Conservation (phyloP, 2,797 vertebrate species). For the Gambelia wislizenii region DNA sequence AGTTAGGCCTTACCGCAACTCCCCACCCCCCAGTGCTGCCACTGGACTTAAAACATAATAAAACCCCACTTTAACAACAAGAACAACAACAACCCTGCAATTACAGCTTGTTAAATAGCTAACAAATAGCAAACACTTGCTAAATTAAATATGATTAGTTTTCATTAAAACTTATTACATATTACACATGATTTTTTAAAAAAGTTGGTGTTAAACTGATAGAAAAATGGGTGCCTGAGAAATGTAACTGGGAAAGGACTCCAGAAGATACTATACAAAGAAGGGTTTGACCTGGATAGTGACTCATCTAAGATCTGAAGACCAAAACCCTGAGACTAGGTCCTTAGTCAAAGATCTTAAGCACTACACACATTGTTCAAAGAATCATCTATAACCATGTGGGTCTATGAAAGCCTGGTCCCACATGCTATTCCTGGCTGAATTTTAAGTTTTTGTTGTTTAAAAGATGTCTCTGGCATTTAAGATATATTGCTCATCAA, state of each 20-base stretch:
- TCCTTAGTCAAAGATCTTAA: background rate
- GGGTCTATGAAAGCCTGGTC: background rate
- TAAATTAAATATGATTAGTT: background rate
- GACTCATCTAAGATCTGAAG: background rate
- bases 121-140: background rate
- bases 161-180: background rate
- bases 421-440: background rate
- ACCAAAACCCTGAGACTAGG: background rate
- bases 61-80: background rate
- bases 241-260: background rate
- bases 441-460: background rate
- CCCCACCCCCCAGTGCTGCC: too few relatives aligned
- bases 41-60: background rate
- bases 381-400: background rate
- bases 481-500: background rate
- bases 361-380: background rate
- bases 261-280: background rate
- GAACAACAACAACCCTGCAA: background rate
- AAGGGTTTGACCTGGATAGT: background rate
- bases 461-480: background rate
- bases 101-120: background rate
- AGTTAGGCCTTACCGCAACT: too few relatives aligned
- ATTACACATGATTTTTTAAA: background rate
- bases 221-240: background rate
- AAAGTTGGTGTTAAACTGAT: background rate